A percentile compares a stretch with the other conserved stretches of the same genome.
These are phyloP conservation scores for Synanthedon formicaeformis DNA, from an alignment of 2,888 invertebrate genomes.

Conservation along the genomic window DNA sequence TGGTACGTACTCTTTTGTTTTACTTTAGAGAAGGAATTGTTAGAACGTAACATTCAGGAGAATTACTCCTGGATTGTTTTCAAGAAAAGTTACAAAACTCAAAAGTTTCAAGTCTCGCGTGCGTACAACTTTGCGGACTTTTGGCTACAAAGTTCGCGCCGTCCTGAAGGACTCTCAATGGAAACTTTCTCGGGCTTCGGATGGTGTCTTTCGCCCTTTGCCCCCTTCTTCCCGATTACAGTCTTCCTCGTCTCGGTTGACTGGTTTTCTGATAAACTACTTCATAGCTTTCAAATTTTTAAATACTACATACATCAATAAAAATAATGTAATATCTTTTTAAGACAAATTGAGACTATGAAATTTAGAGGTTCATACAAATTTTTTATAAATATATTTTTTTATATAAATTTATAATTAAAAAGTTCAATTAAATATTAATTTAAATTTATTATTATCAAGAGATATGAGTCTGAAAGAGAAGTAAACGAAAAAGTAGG, in stretches of 20 bases:
- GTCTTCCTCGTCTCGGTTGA: neutral
- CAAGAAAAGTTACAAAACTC: conserved; percentile 39
- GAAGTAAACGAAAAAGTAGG: neutral
- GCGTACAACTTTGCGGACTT: conserved; percentile 52
- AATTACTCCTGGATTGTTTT: conserved; percentile 37
- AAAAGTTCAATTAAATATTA: neutral
- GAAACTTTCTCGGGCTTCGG: conserved; percentile 29
- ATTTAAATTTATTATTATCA: neutral
- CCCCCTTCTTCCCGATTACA: conserved; percentile 3
- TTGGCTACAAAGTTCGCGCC: conserved; percentile 52
- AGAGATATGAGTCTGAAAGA: neutral
- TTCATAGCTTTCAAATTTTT: neutral
- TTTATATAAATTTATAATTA: too few species aligned
- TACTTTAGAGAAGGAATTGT: conserved; percentile 8
- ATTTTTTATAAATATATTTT: too few species aligned
- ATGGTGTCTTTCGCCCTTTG: conserved; percentile 3
- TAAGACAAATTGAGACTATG: too few species aligned
- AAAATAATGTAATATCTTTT: too few species aligned
- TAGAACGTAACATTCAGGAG: conserved; percentile 11
- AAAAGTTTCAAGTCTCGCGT: conserved; percentile 42
- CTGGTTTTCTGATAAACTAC: neutral
- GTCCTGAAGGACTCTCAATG: conserved; percentile 40
- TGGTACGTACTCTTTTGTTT: conserved; percentile 28
- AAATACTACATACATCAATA: neutral
- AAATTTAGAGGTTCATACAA: too few species aligned